phyloP scores from a whole-genome alignment of 2,888 invertebrate genomes.

The Acrobasis consociella region DNA sequence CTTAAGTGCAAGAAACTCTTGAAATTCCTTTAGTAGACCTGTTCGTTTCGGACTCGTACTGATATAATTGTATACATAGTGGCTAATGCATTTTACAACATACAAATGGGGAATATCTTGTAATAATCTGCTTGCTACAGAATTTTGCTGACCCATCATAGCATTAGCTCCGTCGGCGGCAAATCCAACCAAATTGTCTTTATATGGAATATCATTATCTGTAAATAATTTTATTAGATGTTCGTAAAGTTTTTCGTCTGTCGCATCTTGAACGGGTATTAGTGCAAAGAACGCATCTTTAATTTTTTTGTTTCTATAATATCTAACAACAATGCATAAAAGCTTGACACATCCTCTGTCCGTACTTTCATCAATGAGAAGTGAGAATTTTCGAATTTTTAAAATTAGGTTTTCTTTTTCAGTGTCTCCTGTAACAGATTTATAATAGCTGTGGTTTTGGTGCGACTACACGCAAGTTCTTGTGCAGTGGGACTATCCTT shows the following conservation, averaged over 20 bases:
- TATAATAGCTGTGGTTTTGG: slow-evolving; percentile 16
- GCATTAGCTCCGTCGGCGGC: slow-evolving; percentile 36
- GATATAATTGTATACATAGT: slow-evolving; percentile 32
- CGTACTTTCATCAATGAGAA: slow-evolving; percentile 33
- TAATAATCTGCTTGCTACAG: slow-evolving; percentile 30
- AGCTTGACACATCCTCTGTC: too few relatives aligned
- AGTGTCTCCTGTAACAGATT: slow-evolving; percentile 12
- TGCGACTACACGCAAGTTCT: slow-evolving; percentile 22
- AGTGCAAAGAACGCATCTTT: slow-evolving; percentile 31
- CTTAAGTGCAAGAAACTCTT: slow-evolving; percentile 28
- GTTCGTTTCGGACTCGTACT: slow-evolving; percentile 30
- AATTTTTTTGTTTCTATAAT: slow-evolving; percentile 27
- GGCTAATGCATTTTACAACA: slow-evolving; percentile 38
- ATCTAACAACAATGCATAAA: slow-evolving; percentile 30
- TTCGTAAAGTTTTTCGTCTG: slow-evolving; percentile 30
- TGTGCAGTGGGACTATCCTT: slow-evolving; percentile 19
- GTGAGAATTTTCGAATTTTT: slow-evolving; percentile 29
- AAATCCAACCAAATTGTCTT: slow-evolving; percentile 36
- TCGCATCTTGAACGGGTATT: slow-evolving; percentile 35
- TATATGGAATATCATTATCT: slow-evolving; percentile 36
- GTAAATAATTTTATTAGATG: slow-evolving; percentile 32
- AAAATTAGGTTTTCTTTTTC: slow-evolving; percentile 19
- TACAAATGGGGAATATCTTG: slow-evolving; percentile 29
- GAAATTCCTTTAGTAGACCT: slow-evolving; percentile 29
- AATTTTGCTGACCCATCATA: slow-evolving; percentile 40